Base-by-base conservation (phyloP, 2,113 vertebrate species). In the Macrotis lagotis region DNA sequence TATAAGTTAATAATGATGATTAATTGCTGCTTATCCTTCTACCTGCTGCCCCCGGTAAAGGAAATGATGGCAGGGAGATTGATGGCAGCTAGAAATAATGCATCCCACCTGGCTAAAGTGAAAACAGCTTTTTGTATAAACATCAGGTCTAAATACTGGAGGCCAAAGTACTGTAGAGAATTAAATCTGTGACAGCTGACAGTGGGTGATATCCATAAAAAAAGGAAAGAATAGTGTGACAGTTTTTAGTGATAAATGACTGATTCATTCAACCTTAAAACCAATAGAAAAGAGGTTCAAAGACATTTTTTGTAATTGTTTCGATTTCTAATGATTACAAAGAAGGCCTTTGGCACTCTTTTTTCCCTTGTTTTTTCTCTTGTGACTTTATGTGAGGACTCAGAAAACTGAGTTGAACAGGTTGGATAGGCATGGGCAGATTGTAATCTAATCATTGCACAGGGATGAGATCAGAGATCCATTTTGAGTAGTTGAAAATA, bases 1-100 rank as follows among this genome's bases (percentile, higher is more conserved):
- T 50, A 47, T 74, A 55, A 91, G 83, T 47, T 89, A 90, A 94
- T 94, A 90, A 90, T 25, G 16, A 92, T 83, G 90, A 93, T 94
- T 50, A 94, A 94, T 50, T 91, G 14, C 1, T 1, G 24, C 10
- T 3, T 55, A 91, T 94, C 2, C 8, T 44, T 51, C 52, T 50
- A n/a, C 50, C 89, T 53, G 52, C 91, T 96, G 55, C 89, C 90
- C 88, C 91, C 19, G 95, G 48, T 31, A 88, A 88, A 50, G 37
- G 25, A 44, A 94, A 83, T 3, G 16, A 25, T 25, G 26, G 16
- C 24, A n/a, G 2, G 0, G 49, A 91, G 59, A 89, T n/a, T 50
- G 51, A 92, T 51, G 55, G 22, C 8, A 0, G 12, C 5, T 74
- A 51, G 47, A 44, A 53, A 48, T 25, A 93, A 19, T 3, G 0